phyloP scores from a whole-genome alignment of 2,888 invertebrate species.

The Andrena praecox region DNA sequence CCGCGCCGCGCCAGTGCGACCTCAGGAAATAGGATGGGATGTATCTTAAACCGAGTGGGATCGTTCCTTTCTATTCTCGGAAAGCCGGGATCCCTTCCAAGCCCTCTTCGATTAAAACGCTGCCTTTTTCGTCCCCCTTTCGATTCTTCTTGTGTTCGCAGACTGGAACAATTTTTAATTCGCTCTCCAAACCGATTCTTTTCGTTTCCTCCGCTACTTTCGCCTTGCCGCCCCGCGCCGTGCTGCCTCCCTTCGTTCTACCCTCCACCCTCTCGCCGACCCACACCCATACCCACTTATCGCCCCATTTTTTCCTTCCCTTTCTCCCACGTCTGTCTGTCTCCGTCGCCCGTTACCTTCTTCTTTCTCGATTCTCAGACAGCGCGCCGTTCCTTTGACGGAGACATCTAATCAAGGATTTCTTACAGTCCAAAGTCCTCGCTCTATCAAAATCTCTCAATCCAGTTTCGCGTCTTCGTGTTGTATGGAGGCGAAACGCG shows the following conservation, averaged over 20 bases:
- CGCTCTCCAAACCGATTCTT: constrained; percentile 60
- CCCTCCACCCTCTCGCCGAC: not conserved
- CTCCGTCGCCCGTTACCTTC: constrained; percentile 3
- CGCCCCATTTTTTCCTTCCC: not conserved
- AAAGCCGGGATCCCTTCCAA: constrained; percentile 53
- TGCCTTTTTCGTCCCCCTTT: constrained; percentile 3
- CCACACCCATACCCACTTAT: too few relatives aligned
- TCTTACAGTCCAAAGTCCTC: constrained; percentile 57
- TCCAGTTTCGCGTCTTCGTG: not conserved
- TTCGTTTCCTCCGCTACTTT: not conserved
- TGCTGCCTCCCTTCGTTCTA: constrained; percentile 9
- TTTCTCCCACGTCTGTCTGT: not conserved
- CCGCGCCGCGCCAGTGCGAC: constrained; percentile 65
- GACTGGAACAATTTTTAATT: constrained; percentile 74
- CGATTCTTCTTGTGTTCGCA: constrained; percentile 54
- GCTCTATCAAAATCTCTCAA: constrained; percentile 36
- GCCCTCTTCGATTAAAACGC: constrained; percentile 59
- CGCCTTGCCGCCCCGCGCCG: constrained; percentile 7
- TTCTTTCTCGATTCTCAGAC: constrained; percentile 41
- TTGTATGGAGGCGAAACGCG: constrained; percentile 34
- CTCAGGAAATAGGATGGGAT: constrained; percentile 77
- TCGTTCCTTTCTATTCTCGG: constrained; percentile 65
- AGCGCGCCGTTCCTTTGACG: constrained; percentile 71
- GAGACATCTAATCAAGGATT: constrained; percentile 77
- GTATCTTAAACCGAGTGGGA: constrained; percentile 73